Evolutionary conservation across 2,113 vertebrate species (phyloP).

Genomic region (Corvus cornix): DNA sequence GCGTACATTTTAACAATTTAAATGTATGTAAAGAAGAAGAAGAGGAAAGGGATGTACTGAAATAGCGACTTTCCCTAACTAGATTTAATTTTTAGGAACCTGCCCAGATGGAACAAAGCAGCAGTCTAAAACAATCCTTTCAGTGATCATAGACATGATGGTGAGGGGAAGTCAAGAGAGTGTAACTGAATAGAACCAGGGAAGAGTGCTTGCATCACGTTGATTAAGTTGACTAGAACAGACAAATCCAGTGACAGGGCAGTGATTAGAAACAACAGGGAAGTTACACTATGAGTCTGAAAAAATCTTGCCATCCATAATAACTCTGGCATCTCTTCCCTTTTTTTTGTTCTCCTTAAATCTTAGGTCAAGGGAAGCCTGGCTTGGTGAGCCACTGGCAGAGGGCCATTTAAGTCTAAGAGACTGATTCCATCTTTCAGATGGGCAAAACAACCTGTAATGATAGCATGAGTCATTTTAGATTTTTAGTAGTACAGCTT

Average conservation of each 20-base stretch:
- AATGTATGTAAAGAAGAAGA: neutral
- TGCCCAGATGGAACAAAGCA: neutral
- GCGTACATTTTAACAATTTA: neutral
- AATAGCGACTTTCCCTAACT: neutral
- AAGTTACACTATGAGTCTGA: neutral
- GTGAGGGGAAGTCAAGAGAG: neutral
- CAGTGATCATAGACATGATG: rapidly evolving
- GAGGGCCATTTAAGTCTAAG: neutral
- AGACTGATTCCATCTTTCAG: neutral
- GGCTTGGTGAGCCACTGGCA: neutral
- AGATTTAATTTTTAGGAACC: neutral
- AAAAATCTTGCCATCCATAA: neutral
- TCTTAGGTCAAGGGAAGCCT: neutral
- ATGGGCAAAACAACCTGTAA: neutral
- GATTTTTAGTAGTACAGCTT: neutral
- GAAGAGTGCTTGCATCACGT: rapidly evolving
- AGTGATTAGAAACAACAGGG: neutral
- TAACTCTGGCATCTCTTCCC: neutral
- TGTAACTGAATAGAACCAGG: neutral
- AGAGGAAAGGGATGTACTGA: neutral
- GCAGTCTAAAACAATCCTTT: neutral
- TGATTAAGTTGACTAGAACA: neutral
- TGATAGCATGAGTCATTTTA: neutral
- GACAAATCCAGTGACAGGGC: neutral
- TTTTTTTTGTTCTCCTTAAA: neutral